Base-by-base conservation (phyloP, 2,888 invertebrate genomes). In the Rotaria socialis region DNA sequence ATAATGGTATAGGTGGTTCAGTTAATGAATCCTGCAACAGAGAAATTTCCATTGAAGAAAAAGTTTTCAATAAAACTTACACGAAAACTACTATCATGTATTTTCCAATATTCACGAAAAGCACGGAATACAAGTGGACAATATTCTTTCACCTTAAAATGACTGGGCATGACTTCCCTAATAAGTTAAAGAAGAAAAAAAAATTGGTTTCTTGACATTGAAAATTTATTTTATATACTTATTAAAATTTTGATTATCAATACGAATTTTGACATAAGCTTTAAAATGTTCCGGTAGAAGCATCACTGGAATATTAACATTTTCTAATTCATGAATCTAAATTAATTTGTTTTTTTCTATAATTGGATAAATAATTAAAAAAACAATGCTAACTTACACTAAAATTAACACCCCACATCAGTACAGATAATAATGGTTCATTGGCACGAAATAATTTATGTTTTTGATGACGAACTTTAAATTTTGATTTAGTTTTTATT, bases 351-450 rank as follows among this genome's bases (percentile, higher is more conserved):
- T 41, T 22, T 67, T 24, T 24, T 41, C 67, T 19, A 0, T 22
- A 35, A 35, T 7, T 43, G 5, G 7, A 16, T 27, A 11, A n/a
- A 7, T 43, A 16, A 10, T 27, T 24, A 7, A 19, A 24, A 55
- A 41, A 52, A 19, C 14, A 24, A 52, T 4, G 56, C 11, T 43
- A 60, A 74, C 74, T 94, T 93, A 97, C 97, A 92, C 98, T 96
- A 92, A 99, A 97, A 93, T 99, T 99, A 90, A 99, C 96, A 90
- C 99, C 99, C 99, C 99, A 99, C 99, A 99, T 99, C 92, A 99
- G 96, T 89, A 99, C 98, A 89, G 97, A 97, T 88, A 99, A 93
- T 90, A 99, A 94, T 84, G 99, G 98, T 92, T 99, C 99, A 93
- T 96, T 98, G 87, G 99, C 97, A 91, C 99, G 94, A 92, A 99